A percentile compares a stretch with the other conserved stretches of the same genome.
These are phyloP conservation scores for Eurois occulta DNA, from an alignment of 2,888 invertebrate species.

Conservation along the genomic window DNA sequence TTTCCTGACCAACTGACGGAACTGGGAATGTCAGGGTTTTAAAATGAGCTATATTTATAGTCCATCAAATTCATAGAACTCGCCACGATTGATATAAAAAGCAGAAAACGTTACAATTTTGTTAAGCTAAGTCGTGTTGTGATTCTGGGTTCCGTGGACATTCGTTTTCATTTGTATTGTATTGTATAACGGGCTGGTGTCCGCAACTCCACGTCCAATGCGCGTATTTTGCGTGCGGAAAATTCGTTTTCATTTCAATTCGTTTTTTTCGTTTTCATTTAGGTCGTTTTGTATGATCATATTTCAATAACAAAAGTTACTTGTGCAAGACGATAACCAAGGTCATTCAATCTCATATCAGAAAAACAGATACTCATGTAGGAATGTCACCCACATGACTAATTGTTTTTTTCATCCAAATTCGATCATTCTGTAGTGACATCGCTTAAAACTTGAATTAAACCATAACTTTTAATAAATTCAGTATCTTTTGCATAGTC, in stretches of 20 bases:
- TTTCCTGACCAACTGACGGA: background rate
- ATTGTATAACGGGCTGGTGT: too few species aligned
- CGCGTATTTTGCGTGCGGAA: too few species aligned
- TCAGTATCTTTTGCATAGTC: background rate
- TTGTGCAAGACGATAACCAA: background rate
- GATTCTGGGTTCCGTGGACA: slow-evolving; percentile 24
- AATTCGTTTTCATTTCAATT: too few species aligned
- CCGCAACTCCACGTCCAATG: too few species aligned
- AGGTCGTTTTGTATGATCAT: background rate
- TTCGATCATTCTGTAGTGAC: too few species aligned
- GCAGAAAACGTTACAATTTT: slow-evolving; percentile 45
- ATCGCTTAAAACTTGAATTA: background rate
- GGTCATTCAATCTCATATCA: background rate
- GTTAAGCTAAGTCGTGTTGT: slow-evolving; percentile 2
- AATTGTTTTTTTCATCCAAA: background rate
- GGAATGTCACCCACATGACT: background rate
- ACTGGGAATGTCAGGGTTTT: slow-evolving; percentile 24
- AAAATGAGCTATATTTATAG: slow-evolving; percentile 55
- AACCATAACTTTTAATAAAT: background rate
- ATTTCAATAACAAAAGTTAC: background rate
- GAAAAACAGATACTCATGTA: background rate
- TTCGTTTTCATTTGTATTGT: background rate
- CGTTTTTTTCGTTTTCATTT: background rate
- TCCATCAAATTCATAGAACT: slow-evolving; percentile 66
- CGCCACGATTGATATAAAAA: slow-evolving; percentile 54